These are phyloP conservation scores for Semotilus atromaculatus DNA, from an alignment of 2,797 vertebrate species.

Conservation along the genomic window DNA sequence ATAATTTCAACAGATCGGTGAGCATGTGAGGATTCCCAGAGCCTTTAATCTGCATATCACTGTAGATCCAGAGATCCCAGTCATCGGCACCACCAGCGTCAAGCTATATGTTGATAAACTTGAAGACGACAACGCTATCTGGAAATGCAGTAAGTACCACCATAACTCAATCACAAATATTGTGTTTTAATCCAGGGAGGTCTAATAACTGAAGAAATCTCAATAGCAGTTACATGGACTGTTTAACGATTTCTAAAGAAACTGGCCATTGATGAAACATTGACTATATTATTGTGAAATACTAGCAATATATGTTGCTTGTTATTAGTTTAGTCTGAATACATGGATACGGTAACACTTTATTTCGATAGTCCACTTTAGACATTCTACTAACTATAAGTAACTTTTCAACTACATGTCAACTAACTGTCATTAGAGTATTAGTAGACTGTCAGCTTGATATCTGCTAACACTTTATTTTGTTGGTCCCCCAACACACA, in stretches of 20 bases:
- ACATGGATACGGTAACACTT: no score
- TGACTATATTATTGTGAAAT: neutral
- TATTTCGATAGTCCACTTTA: no score
- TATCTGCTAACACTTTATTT: no score
- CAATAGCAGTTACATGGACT: neutral
- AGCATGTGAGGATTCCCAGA: slow-evolving; percentile 39
- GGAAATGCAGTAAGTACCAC: slow-evolving; percentile 76
- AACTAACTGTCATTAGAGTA: no score
- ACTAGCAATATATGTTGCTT: neutral
- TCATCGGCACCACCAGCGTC: slow-evolving; percentile 63
- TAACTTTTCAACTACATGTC: no score
- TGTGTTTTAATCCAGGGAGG: neutral
- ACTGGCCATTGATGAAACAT: neutral
- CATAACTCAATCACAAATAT: neutral
- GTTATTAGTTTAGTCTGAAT: no score
- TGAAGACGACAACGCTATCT: slow-evolving; percentile 62
- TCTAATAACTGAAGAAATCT: neutral
- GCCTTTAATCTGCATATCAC: slow-evolving; percentile 62
- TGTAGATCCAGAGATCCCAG: slow-evolving; percentile 63
- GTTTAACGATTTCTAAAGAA: neutral
- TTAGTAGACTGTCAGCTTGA: no score
- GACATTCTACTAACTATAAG: no score
- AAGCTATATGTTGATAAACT: slow-evolving; percentile 63
- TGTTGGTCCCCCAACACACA: no score
- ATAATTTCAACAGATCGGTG: slow-evolving; percentile 65